Evolutionary conservation across 2,888 invertebrate genomes (phyloP), one percentile per base, ranked within the genome.

Genomic region (Dicycla oo): DNA sequence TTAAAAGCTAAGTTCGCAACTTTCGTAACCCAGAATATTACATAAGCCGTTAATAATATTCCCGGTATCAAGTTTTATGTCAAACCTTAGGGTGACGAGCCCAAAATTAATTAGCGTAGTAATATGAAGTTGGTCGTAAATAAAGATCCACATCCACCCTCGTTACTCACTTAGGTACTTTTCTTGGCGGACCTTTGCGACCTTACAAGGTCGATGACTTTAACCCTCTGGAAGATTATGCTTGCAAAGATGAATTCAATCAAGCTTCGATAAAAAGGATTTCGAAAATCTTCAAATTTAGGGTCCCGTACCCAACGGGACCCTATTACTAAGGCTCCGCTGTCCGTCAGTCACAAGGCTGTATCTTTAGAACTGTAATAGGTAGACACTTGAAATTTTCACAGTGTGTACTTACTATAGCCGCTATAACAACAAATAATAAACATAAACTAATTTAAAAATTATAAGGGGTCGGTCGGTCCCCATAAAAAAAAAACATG

Each of bases 41-140:
- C n/a, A 49, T 49, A 23, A 81, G 54, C 49, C 49, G 30, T 77
- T 64, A 60, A 65, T 57, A 68, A 70, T 79, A 73, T 80, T 69
- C 60, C 45, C n/a, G 51, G 69, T 80, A 71, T 82, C 81, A 71
- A 57, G 65, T 85, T 81, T 69, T 53, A 63, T 73, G 57, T 20
- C 47, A 53, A 69, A 51, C 65, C 38, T 18, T 76, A 80, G 69
- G 73, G 72, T 68, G 34, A 57, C 69, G 64, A 79, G 73, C 82
- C 81, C 68, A 70, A 79, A 82, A 85, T 81, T 83, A 86, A 87
- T 87, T 85, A 81, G 77, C 77, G 69, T 82, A 60, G 87, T 81
- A 83, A 81, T 81, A 86, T 71, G 81, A 83, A 82, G 81, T 80
- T 78, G 74, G 81, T 82, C 76, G 80, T 85, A 85, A 87, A 85